A percentile compares a stretch with the other conserved stretches of the same genome.
These are phyloP conservation scores for Seira sanloemensis DNA, from an alignment of 2,888 invertebrate species.

Conservation along the genomic window DNA sequence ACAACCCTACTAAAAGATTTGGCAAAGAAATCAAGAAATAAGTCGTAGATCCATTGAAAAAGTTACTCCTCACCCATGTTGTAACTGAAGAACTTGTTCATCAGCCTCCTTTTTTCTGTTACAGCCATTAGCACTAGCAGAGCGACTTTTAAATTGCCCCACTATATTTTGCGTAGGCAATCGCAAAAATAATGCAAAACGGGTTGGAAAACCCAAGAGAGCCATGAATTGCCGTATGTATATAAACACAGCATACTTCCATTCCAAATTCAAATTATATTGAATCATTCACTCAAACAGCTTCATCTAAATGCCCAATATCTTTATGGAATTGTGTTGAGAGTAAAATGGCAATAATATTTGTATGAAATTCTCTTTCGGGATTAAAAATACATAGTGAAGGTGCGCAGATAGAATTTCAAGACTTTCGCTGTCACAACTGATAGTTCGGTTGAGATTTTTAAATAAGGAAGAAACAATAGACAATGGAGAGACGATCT, in stretches of 20 bases:
- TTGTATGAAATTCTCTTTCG: no score
- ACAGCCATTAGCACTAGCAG: background rate
- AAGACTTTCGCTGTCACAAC: background rate
- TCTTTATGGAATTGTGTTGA: no score
- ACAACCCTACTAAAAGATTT: constrained; percentile 42
- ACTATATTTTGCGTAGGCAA: background rate
- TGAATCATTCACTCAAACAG: background rate
- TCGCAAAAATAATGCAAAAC: background rate
- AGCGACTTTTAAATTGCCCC: no score
- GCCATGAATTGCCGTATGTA: no score
- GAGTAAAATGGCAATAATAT: no score
- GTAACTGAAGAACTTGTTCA: background rate
- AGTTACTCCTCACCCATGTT: background rate
- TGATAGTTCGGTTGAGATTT: background rate
- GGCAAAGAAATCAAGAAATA: constrained; percentile 32
- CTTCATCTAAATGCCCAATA: background rate
- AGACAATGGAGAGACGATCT: background rate
- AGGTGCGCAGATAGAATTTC: no score
- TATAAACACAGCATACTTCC: no score
- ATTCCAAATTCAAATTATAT: background rate
- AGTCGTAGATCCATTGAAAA: background rate
- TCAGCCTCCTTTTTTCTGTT: background rate
- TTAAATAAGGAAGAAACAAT: background rate
- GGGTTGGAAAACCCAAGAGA: background rate
- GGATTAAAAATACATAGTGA: no score